phyloP scores from a whole-genome alignment of 92 coral and sea anemone species.

The Paramuricea clavata region DNA sequence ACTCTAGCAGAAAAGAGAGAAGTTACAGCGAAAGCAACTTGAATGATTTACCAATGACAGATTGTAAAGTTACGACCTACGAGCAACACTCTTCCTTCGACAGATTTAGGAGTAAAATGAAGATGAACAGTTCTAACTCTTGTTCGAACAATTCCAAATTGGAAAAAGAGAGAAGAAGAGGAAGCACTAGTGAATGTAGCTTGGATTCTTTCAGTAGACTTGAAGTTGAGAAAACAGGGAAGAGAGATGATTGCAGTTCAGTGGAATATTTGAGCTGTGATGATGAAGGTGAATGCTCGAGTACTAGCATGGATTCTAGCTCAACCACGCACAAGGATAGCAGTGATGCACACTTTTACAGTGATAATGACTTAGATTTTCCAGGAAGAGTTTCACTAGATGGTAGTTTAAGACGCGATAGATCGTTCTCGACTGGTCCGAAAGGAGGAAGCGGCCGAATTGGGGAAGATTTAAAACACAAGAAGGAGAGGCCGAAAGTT shows the following conservation, averaged over 20 bases:
- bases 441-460: background rate
- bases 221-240: background rate
- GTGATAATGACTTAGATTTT: background rate
- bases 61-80: background rate
- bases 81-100: background rate
- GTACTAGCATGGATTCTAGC: background rate
- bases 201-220: conserved; percentile 10
- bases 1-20: background rate
- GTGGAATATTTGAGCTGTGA: conserved; percentile 30
- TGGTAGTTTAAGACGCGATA: background rate
- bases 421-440: background rate
- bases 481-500: background rate
- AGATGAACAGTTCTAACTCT: background rate
- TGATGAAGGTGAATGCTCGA: background rate
- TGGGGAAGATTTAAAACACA: background rate
- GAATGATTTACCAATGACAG: background rate
- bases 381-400: background rate
- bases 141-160: background rate
- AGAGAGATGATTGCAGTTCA: conserved; percentile 4
- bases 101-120: background rate
- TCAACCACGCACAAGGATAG: background rate
- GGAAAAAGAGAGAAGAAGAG: background rate
- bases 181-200: background rate
- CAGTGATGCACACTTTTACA: background rate
- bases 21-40: background rate